Evolutionary conservation across 2,797 vertebrate genomes (phyloP), one percentile per base, ranked within the genome.

Genomic region (Erethizon dorsatum): DNA sequence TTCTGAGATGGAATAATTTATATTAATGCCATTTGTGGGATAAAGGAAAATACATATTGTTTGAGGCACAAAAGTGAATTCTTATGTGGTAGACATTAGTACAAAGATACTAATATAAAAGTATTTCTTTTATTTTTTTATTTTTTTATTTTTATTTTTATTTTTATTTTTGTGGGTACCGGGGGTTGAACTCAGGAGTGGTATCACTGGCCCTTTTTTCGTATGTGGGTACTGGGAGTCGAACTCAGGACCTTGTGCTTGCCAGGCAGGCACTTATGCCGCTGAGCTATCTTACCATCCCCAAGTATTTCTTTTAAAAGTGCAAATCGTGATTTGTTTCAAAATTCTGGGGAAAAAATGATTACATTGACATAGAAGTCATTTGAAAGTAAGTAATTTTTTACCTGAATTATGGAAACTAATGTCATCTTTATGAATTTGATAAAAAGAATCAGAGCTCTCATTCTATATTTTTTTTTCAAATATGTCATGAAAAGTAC

Each of bases 221-320:
- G 37, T 41, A 41, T 41, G 37, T 41, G 37, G 37, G 37, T 41
- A 41, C 37, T 41, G 37, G 37, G 37, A 41, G 37, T 41, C 37
- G 37, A 41, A 41, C 37, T 41, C 37, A 41, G 37, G 37, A 41
- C 37, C 37, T 41, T 41, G 37, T 41, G 37, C 37, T 41, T 41
- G 37, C 37, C 37, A 41, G 37, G 37, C 37, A 41, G 37, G 37
- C 37, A 2, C 37, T 41, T 41, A 41, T 41, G 37, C 37, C 37
- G 2, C 37, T 41, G 37, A 41, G 37, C 37, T 41, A 41, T 41
- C 37, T 41, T 41, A 41, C 37, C 37, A 41, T 41, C 2, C 37
- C 37, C 37, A 90, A 87, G 22, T 45, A 20, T 88, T 77, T 85
- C 22, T 91, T 69, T 84, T 85, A 37, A 94, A 93, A 41, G 47